Percentiles rank a stretch among this genome's conserved stretches.
Evolutionary conservation across 2,888 invertebrate genomes (phyloP).

Genomic region (Nemotelus nigrinus): DNA sequence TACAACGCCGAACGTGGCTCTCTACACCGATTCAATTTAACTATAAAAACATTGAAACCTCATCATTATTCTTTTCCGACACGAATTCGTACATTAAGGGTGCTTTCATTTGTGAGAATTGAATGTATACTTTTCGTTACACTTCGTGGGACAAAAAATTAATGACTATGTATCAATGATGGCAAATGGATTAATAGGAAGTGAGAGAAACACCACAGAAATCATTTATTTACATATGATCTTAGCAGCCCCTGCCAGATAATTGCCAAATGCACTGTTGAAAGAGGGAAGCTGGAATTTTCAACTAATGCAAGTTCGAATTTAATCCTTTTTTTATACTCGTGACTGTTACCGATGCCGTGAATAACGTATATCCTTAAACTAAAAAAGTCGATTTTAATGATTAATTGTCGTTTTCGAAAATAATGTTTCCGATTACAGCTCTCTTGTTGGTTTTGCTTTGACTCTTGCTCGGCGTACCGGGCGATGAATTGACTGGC

Average conservation of each 20-base stretch:
- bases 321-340: constrained; percentile 22
- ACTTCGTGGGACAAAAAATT: constrained; percentile 11
- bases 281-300: background rate
- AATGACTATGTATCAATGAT: constrained; percentile 7
- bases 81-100: background rate
- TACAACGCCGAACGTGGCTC: background rate
- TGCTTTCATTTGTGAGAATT: background rate
- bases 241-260: constrained; percentile 12
- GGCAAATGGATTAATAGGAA: background rate
- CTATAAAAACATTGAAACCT: background rate
- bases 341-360: background rate
- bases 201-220: background rate
- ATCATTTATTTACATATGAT: constrained; percentile 25
- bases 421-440: background rate
- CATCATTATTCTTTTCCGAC: background rate
- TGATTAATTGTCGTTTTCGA: constrained; percentile 20
- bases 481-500: too few relatives aligned
- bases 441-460: background rate
- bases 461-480: too few relatives aligned
- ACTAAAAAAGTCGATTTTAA: constrained; percentile 27
- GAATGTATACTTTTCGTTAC: too few relatives aligned
- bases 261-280: background rate
- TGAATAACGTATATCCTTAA: background rate
- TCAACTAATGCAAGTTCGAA: constrained; percentile 17
- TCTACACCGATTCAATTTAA: background rate